Evolutionary conservation across 2,113 vertebrate genomes (phyloP), one percentile per base, ranked within the genome.

Genomic region (Strix uralensis): DNA sequence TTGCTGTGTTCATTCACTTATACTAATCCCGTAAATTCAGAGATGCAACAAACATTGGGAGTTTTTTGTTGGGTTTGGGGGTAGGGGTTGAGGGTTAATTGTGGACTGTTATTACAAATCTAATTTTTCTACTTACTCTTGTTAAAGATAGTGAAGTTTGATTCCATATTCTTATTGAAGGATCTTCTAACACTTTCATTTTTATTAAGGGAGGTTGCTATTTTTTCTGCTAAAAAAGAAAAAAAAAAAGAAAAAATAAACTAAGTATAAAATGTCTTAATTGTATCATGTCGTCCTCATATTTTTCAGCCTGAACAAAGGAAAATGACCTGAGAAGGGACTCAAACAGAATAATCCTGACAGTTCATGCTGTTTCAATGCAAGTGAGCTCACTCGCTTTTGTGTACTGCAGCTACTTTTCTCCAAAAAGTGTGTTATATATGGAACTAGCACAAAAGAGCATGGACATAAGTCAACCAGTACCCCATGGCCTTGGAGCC

Each of bases 1-100:
- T 71, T n/a, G 2, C 19, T n/a, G 2, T 61, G 15, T 46, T 74
- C 10, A 36, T 74, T 74, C 7, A 44, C 55, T 93, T 93, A 20
- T 38, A 47, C 3, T 73, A 77, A 42, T 15, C 26, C 2, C 22
- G 2, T 11, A 17, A 30, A 78, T 91, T 46, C 51, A 32, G 17
- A 51, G 7, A 78, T 15, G 3, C 0, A 52, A 36, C 8, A 55
- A 65, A 32, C 0, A 5, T 9, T 49, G 3, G 6, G 1, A 6
- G 34, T 26, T 30, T 34, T 52, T 42, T 42, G 17, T 65, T 42
- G 61, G 32, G 4, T 8, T 75, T 11, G 9, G 11, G 5, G 8
- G 2, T 22, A 9, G 2, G 3, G 1, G 4, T 25, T 62, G 36
- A 88, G 18, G 10, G 19, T 0, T 54, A 74, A 36, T 20, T 81